Conservation (phyloP, 2,888 invertebrate genomes). For the Chrysodeixis includens region DNA sequence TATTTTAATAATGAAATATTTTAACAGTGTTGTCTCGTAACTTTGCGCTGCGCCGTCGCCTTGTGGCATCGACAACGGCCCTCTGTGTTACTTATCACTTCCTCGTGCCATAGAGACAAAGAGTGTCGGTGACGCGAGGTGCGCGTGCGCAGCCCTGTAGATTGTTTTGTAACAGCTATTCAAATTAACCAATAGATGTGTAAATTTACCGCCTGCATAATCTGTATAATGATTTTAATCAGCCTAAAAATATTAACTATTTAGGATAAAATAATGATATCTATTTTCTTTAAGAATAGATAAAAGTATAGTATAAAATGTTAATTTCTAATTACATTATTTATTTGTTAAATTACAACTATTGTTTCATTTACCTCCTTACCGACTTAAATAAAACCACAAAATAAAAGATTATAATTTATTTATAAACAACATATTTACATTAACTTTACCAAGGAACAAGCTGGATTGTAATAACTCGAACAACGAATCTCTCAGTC, state of each 20-base stretch:
- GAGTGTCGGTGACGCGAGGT: constrained; percentile 28
- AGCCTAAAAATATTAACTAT: constrained; percentile 77
- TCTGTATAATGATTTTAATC: constrained; percentile 77
- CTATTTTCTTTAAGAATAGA: constrained; percentile 85
- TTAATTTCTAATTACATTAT: constrained; percentile 87
- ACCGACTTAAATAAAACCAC: constrained; percentile 13
- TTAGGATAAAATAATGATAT: constrained; percentile 72
- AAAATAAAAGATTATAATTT: not conserved
- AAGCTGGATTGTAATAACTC: constrained; percentile 30
- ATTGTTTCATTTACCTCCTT: constrained; percentile 58
- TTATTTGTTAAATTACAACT: constrained; percentile 83
- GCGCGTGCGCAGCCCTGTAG: constrained; percentile 60
- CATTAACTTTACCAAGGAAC: constrained; percentile 26
- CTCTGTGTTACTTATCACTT: constrained; percentile 27
- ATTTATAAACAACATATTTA: constrained; percentile 19
- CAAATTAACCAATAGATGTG: constrained; percentile 72
- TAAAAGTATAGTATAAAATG: constrained; percentile 78
- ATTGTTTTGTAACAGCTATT: constrained; percentile 75
- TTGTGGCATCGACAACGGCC: constrained; percentile 47
- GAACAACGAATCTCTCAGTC: constrained; percentile 18
- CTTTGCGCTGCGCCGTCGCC: constrained; percentile 29
- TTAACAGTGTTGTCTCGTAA: constrained; percentile 71
- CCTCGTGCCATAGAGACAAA: constrained; percentile 15
- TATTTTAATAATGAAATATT: constrained; percentile 74
- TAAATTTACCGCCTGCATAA: constrained; percentile 81